A percentile compares a stretch with the other conserved stretches of the same genome.
Conservation (phyloP, 2,888 invertebrate species). For the Micoletzkya japonica region DNA sequence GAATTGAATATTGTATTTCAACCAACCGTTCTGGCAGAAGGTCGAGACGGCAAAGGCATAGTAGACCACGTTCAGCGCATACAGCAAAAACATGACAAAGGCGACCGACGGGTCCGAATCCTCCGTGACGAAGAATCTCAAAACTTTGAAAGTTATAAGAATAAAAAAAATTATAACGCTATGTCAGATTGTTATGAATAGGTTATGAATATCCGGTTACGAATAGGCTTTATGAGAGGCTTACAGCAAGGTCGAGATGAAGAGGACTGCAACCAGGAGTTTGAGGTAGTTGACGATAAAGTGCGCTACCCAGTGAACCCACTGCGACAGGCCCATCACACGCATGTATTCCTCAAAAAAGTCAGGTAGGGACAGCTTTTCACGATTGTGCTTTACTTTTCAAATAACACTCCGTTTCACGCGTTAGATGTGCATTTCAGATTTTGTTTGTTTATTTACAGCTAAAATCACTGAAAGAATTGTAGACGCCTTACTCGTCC, state of each 20-base stretch:
- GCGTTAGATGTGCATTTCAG: too few relatives aligned
- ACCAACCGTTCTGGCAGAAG: conserved; percentile 51
- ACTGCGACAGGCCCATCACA: conserved; percentile 83
- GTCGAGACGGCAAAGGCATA: conserved; percentile 55
- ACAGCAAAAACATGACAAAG: conserved; percentile 53
- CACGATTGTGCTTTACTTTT: too few relatives aligned
- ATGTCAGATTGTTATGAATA: too few relatives aligned
- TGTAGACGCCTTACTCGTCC: too few relatives aligned
- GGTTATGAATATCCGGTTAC: neutral
- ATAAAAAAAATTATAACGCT: too few relatives aligned
- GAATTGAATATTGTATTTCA: neutral
- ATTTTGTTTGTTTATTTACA: too few relatives aligned
- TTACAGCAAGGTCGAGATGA: conserved; percentile 39
- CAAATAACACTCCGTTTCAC: too few relatives aligned
- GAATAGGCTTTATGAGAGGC: neutral
- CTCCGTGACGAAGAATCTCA: conserved; percentile 34
- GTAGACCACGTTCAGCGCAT: conserved; percentile 48
- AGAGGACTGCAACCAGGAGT: conserved; percentile 42
- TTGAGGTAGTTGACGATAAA: conserved; percentile 69
- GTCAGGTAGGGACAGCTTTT: too few relatives aligned
- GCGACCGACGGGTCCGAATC: conserved; percentile 41
- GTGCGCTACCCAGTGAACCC: conserved; percentile 86
- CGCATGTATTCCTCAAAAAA: conserved; percentile 81
- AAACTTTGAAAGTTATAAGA: neutral
- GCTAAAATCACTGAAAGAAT: too few relatives aligned